Percentiles rank a stretch among this genome's conserved stretches.
Evolutionary conservation across 2,888 invertebrate genomes (phyloP).

Genomic region (Boloria euphrosyne): DNA sequence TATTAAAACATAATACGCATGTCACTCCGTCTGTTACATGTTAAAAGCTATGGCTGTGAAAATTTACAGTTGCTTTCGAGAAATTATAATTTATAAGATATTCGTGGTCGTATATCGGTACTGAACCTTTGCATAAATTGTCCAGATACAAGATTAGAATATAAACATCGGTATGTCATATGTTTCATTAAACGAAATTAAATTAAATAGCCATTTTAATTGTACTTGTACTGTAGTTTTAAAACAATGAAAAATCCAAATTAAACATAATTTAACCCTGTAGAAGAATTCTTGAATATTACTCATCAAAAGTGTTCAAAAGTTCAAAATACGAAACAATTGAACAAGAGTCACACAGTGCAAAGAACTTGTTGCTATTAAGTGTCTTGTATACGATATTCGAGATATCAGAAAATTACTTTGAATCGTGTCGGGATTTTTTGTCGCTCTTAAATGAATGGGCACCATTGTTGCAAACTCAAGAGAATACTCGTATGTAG

Average conservation of each 20-base stretch:
- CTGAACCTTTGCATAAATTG: neutral
- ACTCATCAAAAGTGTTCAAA: constrained; percentile 9
- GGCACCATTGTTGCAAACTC: constrained; percentile 49
- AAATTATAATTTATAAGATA: constrained; percentile 26
- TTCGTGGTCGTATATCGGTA: neutral
- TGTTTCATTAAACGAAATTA: too few species aligned
- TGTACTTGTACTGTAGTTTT: too few species aligned
- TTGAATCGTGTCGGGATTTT: constrained; percentile 28
- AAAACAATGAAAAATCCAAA: too few species aligned
- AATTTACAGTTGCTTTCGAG: constrained; percentile 29
- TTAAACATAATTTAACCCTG: too few species aligned
- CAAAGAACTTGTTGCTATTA: constrained; percentile 18
- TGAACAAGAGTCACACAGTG: neutral
- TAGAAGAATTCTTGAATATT: neutral
- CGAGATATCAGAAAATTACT: constrained; percentile 31
- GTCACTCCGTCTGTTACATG: constrained; percentile 10
- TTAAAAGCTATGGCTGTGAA: constrained; percentile 18
- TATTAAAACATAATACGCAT: constrained; percentile 20
- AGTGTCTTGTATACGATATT: constrained; percentile 11
- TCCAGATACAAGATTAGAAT: too few species aligned
- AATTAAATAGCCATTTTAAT: too few species aligned
- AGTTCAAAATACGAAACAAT: constrained; percentile 2
- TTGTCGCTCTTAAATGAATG: constrained; percentile 37
- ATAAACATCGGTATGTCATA: too few species aligned
- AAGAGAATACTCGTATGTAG: constrained; percentile 48